phyloP scores from a whole-genome alignment of 1,140 invertebrate genomes.

The Gryllus bimaculatus region DNA sequence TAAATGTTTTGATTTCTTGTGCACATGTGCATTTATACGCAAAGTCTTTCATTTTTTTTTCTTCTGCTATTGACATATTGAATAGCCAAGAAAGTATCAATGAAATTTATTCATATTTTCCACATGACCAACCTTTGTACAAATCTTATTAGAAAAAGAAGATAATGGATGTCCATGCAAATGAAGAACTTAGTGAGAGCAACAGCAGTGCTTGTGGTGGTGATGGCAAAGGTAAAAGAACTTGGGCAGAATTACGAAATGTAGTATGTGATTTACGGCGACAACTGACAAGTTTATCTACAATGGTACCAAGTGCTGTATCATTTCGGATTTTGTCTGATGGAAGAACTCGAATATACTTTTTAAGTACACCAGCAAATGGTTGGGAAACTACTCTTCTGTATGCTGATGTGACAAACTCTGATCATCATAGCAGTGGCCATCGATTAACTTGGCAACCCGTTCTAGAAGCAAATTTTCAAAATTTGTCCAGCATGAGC shows the following conservation, averaged over 20 bases:
- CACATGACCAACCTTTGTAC: too few relatives aligned
- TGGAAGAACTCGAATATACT: conserved; percentile 76
- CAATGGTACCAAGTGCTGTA: conserved; percentile 66
- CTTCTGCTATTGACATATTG: too few relatives aligned
- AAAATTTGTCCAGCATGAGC: conserved; percentile 42
- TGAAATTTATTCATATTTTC: neutral
- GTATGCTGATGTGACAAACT: conserved; percentile 66
- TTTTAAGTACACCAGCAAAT: conserved; percentile 72
- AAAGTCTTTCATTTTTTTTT: too few relatives aligned
- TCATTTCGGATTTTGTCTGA: conserved; percentile 67
- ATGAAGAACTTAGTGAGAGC: neutral
- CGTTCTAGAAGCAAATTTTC: conserved; percentile 62
- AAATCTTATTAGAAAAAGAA: neutral
- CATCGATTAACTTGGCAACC: conserved; percentile 44
- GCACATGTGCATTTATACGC: too few relatives aligned
- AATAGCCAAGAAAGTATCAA: neutral
- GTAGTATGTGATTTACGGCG: conserved; percentile 73
- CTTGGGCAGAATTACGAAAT: conserved; percentile 71
- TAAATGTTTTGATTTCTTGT: too few relatives aligned
- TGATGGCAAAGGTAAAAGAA: conserved; percentile 29
- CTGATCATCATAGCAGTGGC: conserved; percentile 34
- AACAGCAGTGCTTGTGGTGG: neutral
- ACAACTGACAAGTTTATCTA: conserved; percentile 62
- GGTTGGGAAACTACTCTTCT: conserved; percentile 81
- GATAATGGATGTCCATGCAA: neutral